phyloP scores from a whole-genome alignment of 1,140 invertebrate genomes.

The Charaxes varanes region DNA sequence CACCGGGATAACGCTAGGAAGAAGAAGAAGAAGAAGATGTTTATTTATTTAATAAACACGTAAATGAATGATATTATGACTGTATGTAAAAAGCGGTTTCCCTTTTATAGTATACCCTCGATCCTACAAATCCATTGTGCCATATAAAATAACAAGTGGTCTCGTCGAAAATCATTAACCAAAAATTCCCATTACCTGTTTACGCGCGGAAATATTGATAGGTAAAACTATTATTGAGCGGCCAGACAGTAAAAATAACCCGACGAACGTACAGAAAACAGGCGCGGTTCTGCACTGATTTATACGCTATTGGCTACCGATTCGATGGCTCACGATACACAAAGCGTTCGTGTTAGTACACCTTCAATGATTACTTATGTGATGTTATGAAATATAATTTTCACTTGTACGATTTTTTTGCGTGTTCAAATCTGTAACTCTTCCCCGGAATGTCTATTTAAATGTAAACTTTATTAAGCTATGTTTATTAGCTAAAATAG shows the following conservation, averaged over 20 bases:
- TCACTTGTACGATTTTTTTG: too few relatives aligned
- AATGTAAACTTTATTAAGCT: too few relatives aligned
- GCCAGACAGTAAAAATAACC: constrained; percentile 53
- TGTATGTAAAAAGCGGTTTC: too few relatives aligned
- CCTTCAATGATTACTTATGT: constrained; percentile 13
- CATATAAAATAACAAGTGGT: constrained; percentile 23
- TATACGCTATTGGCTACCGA: constrained; percentile 56
- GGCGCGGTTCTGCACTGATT: constrained; percentile 59
- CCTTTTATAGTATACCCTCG: too few relatives aligned
- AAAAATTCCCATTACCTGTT: constrained; percentile 20
- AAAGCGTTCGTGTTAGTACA: constrained; percentile 11
- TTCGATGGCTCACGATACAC: constrained; percentile 50
- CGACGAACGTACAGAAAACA: constrained; percentile 64
- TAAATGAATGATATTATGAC: too few relatives aligned
- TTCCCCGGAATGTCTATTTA: too few relatives aligned
- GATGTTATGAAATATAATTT: constrained; percentile 7
- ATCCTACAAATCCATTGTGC: constrained; percentile 9
- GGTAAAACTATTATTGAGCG: constrained; percentile 40
- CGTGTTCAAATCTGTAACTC: too few relatives aligned
- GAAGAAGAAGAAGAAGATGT: too few relatives aligned
- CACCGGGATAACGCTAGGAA: too few relatives aligned
- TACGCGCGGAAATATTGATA: constrained; percentile 53
- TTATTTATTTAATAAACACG: too few relatives aligned
- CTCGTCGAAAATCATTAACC: constrained; percentile 29
- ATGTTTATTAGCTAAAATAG: too few relatives aligned